Evolutionary conservation across 92 coral and sea anemone species (phyloP).

Genomic region (Pocillopora grandis): DNA sequence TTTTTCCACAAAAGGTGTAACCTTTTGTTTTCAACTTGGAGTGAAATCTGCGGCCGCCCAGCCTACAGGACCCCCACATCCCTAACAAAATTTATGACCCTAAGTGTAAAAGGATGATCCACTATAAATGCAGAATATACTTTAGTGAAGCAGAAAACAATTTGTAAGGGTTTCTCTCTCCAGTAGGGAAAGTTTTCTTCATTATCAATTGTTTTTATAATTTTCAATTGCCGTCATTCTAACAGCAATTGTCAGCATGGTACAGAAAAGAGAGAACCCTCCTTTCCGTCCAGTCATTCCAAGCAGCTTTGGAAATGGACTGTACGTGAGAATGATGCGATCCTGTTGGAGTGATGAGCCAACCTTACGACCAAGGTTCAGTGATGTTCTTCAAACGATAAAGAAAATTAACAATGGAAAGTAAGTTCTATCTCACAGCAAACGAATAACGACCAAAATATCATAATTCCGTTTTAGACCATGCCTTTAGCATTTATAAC

Average conservation of each 20-base stretch:
- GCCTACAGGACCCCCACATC: too few relatives aligned
- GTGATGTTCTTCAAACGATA: constrained; percentile 54
- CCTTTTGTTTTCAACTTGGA: too few relatives aligned
- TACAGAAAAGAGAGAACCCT: constrained; percentile 58
- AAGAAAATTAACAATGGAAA: constrained; percentile 75
- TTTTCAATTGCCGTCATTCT: too few relatives aligned
- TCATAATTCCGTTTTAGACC: not conserved
- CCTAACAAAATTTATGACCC: too few relatives aligned
- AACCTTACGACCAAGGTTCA: constrained; percentile 59
- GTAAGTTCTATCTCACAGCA: constrained; percentile 32
- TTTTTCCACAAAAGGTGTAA: too few relatives aligned
- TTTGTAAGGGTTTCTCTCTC: too few relatives aligned
- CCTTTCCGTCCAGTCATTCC: constrained; percentile 82
- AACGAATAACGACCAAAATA: not conserved
- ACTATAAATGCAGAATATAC: too few relatives aligned
- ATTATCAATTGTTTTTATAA: too few relatives aligned
- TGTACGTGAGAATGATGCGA: constrained; percentile 56
- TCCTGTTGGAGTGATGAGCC: constrained; percentile 79
- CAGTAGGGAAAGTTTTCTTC: too few relatives aligned
- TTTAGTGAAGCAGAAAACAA: not conserved
- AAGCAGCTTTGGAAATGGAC: constrained; percentile 32
- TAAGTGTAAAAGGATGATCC: too few relatives aligned
- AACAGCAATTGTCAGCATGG: constrained; percentile 62
- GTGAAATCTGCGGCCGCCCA: too few relatives aligned
- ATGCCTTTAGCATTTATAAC: not conserved